Conservation (phyloP, 2,113 vertebrate genomes). For the Strix uralensis region DNA sequence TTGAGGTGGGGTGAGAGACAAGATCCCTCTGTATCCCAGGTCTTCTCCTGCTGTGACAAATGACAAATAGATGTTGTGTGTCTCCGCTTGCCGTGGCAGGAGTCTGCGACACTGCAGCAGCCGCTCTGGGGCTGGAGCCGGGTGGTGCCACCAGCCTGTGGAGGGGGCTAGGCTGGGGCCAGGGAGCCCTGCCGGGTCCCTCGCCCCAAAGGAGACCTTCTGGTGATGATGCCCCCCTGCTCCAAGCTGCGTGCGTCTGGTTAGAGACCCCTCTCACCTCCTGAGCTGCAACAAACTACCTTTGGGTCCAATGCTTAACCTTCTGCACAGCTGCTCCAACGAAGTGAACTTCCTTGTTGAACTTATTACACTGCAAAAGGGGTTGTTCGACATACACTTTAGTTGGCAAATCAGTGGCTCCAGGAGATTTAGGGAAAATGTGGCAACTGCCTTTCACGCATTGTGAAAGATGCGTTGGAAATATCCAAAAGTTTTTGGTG, state of each 20-base stretch:
- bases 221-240: not conserved
- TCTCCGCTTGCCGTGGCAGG: fast-evolving
- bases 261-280: not conserved
- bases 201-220: not conserved
- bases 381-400: not conserved
- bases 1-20: not conserved
- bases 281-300: not conserved
- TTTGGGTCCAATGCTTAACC: not conserved
- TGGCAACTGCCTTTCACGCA: not conserved
- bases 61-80: not conserved
- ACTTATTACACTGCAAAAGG: not conserved
- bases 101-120: not conserved
- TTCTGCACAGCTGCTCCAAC: not conserved
- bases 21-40: not conserved
- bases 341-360: not conserved
- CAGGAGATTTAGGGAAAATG: not conserved
- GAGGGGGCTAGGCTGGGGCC: not conserved
- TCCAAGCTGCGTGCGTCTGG: fast-evolving
- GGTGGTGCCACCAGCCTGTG: not conserved
- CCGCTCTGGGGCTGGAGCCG: fast-evolving
- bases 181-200: not conserved
- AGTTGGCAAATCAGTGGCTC: not conserved
- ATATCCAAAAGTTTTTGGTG: not conserved
- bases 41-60: not conserved
- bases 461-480: not conserved